Percentiles rank a stretch among this genome's conserved stretches.
phyloP scores from a whole-genome alignment of 2,888 invertebrate species.

The Dolichopus griseipennis region DNA sequence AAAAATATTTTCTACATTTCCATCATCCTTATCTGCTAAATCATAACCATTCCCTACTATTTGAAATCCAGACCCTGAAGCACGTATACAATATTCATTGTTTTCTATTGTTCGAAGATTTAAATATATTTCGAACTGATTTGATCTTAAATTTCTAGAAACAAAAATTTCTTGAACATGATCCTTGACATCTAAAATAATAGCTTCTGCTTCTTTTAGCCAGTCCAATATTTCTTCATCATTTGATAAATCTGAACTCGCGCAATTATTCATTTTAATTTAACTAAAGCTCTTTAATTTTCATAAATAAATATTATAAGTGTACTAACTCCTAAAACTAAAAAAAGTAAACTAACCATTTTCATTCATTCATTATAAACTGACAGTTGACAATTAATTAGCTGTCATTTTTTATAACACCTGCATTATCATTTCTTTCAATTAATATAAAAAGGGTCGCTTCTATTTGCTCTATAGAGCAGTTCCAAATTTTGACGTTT shows the following conservation, averaged over 20 bases:
- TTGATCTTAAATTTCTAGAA: slow-evolving; percentile 43
- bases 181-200: slow-evolving; percentile 56
- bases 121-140: slow-evolving; percentile 50
- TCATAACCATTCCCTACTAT: slow-evolving; percentile 52
- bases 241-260: not conserved
- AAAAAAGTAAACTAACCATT: too few relatives aligned
- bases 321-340: too few relatives aligned
- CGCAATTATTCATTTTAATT: not conserved
- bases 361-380: too few relatives aligned
- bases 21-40: slow-evolving; percentile 16
- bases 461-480: too few relatives aligned
- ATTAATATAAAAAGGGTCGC: too few relatives aligned
- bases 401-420: too few relatives aligned
- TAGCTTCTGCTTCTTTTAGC: slow-evolving; percentile 55
- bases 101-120: slow-evolving; percentile 61
- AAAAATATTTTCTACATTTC: slow-evolving; percentile 39
- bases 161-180: slow-evolving; percentile 52
- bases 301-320: too few relatives aligned
- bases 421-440: too few relatives aligned
- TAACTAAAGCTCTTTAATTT: too few relatives aligned
- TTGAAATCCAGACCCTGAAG: slow-evolving; percentile 55
- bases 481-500: too few relatives aligned
- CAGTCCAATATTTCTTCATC: slow-evolving; percentile 32
- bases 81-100: slow-evolving; percentile 51
- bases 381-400: too few relatives aligned